Conservation (phyloP, 1,140 invertebrate species). For the Heliconius nattereri region DNA sequence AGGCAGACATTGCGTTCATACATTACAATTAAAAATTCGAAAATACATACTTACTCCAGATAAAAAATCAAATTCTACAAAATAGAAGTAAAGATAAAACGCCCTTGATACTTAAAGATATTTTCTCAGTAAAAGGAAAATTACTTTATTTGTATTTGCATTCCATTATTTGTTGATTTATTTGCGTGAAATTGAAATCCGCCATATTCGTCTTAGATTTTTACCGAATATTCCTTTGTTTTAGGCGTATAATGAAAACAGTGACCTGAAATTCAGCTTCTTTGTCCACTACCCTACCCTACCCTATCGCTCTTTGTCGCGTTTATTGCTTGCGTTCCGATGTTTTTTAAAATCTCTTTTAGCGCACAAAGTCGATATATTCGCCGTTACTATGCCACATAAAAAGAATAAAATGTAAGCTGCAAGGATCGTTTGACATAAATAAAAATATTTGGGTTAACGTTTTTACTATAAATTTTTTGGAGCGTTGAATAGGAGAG, state of each 20-base stretch:
- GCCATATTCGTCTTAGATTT: conserved; percentile 1
- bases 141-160: not conserved
- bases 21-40: too few species aligned
- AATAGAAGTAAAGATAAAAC: not conserved
- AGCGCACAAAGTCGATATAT: conserved; percentile 14
- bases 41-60: too few species aligned
- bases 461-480: not conserved
- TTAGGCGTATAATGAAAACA: conserved; percentile 35
- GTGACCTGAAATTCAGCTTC: conserved; percentile 35
- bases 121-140: not conserved
- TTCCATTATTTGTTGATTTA: not conserved
- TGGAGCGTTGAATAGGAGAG: not conserved
- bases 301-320: conserved; percentile 26
- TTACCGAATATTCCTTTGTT: conserved; percentile 17
- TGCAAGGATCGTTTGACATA: not conserved
- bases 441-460: conserved; percentile 5
- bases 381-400: not conserved
- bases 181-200: not conserved
- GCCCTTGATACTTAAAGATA: not conserved
- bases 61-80: not conserved
- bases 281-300: conserved; percentile 27
- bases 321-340: conserved; percentile 37
- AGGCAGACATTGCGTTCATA: too few species aligned
- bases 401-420: not conserved
- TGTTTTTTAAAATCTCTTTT: conserved; percentile 23